phyloP scores from a whole-genome alignment of 2,797 vertebrate genomes.

The Erethizon dorsatum region DNA sequence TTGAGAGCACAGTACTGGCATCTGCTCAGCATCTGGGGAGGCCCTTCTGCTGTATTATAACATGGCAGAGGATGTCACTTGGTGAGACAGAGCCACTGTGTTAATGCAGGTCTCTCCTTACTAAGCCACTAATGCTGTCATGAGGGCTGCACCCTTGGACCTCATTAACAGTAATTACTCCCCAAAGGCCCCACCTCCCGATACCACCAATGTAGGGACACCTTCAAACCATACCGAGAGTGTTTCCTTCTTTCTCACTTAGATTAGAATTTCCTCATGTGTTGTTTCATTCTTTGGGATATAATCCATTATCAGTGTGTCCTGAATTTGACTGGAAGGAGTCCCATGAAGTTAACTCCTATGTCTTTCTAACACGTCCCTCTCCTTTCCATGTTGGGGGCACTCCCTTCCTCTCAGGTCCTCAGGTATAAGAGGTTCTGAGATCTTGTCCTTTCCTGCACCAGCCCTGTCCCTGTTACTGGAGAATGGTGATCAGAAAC shows the following conservation, averaged over 20 bases:
- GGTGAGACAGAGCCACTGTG: background rate
- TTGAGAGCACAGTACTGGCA: background rate
- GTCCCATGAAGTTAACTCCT: background rate
- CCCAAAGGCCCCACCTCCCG: background rate
- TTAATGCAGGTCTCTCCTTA: background rate
- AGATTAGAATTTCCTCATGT: background rate
- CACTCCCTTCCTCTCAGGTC: background rate
- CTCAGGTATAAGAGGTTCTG: background rate
- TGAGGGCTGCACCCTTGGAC: background rate
- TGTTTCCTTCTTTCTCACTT: background rate
- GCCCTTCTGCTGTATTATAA: background rate
- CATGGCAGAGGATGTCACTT: background rate
- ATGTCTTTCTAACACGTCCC: background rate
- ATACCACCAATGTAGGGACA: background rate
- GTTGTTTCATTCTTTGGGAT: background rate
- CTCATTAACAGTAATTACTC: background rate
- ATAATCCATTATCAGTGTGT: background rate
- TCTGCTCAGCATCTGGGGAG: background rate
- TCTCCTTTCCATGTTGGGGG: background rate
- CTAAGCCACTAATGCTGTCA: background rate
- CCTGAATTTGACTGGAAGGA: background rate
- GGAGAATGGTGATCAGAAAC: background rate
- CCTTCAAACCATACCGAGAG: background rate
- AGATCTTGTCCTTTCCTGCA: background rate
- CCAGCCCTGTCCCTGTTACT: background rate